phyloP scores from a whole-genome alignment of 2,888 invertebrate species.

The Tholera decimalis region DNA sequence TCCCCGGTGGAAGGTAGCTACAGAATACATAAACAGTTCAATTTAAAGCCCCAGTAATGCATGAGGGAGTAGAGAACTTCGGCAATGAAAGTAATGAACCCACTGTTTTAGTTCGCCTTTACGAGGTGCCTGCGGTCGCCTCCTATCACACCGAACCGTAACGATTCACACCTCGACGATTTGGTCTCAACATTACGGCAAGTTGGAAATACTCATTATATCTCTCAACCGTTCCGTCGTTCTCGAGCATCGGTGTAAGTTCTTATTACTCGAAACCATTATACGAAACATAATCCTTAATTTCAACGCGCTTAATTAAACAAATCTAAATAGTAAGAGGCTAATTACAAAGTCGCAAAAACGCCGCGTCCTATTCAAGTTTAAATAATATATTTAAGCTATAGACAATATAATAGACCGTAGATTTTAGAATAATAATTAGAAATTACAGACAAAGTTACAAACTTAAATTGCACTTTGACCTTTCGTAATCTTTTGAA shows the following conservation, averaged over 20 bases:
- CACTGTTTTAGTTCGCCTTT: slow-evolving; percentile 73
- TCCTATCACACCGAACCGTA: slow-evolving; percentile 66
- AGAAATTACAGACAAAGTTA: slow-evolving; percentile 50
- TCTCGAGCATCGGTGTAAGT: slow-evolving; percentile 33
- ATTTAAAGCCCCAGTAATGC: slow-evolving; percentile 75
- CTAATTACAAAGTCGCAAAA: slow-evolving; percentile 49
- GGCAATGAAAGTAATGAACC: slow-evolving; percentile 73
- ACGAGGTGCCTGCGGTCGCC: slow-evolving; percentile 69
- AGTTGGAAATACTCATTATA: slow-evolving; percentile 53
- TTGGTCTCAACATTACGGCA: slow-evolving; percentile 50
- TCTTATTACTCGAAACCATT: slow-evolving; percentile 35
- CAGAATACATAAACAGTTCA: slow-evolving; percentile 81
- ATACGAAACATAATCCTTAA: slow-evolving; percentile 44
- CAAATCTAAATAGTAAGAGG: slow-evolving; percentile 37
- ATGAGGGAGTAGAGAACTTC: slow-evolving; percentile 73
- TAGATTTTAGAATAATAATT: slow-evolving; percentile 54
- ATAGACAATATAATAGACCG: slow-evolving; percentile 24
- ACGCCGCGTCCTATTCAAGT: slow-evolving; percentile 38
- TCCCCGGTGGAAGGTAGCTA: slow-evolving; percentile 65
- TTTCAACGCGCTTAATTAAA: slow-evolving; percentile 38
- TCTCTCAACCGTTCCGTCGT: slow-evolving; percentile 28
- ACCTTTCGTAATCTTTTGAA: slow-evolving; percentile 48
- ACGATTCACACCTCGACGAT: slow-evolving; percentile 56
- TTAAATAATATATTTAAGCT: slow-evolving; percentile 36
- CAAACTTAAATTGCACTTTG: slow-evolving; percentile 54